Conservation (phyloP, 2,797 vertebrate genomes). For the Pempheris klunzingeri region DNA sequence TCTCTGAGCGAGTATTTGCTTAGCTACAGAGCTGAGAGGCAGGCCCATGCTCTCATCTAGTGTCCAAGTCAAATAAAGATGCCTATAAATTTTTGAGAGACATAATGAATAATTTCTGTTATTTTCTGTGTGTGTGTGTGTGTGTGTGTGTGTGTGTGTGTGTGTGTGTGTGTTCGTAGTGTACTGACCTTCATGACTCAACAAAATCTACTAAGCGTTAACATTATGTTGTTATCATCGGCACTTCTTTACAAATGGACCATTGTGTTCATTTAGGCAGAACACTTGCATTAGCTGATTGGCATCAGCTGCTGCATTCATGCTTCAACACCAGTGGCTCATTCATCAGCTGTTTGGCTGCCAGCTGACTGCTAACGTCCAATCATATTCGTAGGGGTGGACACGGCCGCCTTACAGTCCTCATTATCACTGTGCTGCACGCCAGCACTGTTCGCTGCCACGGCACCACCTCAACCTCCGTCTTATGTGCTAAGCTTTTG, state of each 20-base stretch:
- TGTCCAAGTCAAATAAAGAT: conserved; percentile 81
- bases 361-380: conserved; percentile 14
- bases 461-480: conserved; percentile 18
- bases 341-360: conserved; percentile 22
- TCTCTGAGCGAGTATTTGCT: conserved; percentile 73
- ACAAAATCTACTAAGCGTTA: conserved; percentile 21
- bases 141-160: neutral
- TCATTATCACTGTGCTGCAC: conserved; percentile 23
- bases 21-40: conserved; percentile 76
- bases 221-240: conserved; percentile 35
- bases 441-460: conserved; percentile 4
- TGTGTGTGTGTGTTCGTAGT: too few relatives aligned
- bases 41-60: conserved; percentile 67
- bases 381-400: conserved; percentile 30
- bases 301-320: conserved; percentile 32
- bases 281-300: conserved; percentile 16
- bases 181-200: conserved; percentile 30
- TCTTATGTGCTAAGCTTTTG: conserved; percentile 7
- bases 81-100: conserved; percentile 79
- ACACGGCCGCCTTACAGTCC: neutral
- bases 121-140: conserved; percentile 30
- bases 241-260: conserved; percentile 29
- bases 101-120: conserved; percentile 76
- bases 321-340: conserved; percentile 34
- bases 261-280: conserved; percentile 16